These are phyloP conservation scores for Epinephelus cyanopodus DNA, from an alignment of 2,113 vertebrate species.

Conservation along the genomic window DNA sequence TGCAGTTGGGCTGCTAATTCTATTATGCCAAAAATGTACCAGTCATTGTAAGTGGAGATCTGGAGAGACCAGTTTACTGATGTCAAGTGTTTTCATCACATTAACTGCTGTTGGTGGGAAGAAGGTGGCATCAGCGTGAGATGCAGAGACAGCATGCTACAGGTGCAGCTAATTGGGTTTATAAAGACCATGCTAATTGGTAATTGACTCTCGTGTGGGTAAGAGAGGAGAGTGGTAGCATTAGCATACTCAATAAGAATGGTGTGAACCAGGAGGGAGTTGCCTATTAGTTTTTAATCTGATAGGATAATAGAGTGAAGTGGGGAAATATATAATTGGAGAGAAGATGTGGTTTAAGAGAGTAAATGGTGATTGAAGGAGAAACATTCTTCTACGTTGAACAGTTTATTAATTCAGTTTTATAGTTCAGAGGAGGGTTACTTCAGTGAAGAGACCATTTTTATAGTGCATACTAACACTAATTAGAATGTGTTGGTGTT, in stretches of 20 bases:
- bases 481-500: background rate
- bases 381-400: background rate
- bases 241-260: constrained; percentile 23
- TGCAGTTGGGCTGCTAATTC: no score
- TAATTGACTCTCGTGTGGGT: constrained; percentile 25
- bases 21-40: no score
- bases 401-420: background rate
- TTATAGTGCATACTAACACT: background rate
- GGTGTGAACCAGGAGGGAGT: constrained; percentile 11
- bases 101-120: background rate
- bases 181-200: constrained; percentile 39
- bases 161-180: constrained; percentile 32
- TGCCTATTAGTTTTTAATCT: constrained; percentile 32
- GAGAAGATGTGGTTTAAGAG: background rate
- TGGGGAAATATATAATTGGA: constrained; percentile 5
- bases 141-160: background rate
- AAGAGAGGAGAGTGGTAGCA: background rate
- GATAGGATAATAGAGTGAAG: constrained; percentile 20
- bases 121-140: background rate
- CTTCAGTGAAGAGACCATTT: background rate
- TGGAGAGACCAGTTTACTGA: background rate
- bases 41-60: background rate
- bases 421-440: background rate
- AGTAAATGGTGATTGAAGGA: background rate
- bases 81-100: background rate